Evolutionary conservation across 1,140 invertebrate species (phyloP).

Genomic region (Holcopasites calliopsidis): DNA sequence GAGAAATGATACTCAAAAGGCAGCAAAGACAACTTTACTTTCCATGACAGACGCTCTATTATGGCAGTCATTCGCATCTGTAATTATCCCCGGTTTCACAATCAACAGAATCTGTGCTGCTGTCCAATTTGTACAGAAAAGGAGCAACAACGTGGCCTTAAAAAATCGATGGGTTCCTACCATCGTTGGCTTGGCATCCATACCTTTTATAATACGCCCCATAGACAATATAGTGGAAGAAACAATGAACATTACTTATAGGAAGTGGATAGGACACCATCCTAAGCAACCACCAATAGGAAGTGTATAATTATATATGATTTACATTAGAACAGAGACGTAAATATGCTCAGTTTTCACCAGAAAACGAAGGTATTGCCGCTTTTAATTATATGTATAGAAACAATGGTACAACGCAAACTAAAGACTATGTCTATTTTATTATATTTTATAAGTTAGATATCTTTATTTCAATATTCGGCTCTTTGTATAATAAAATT

Average conservation of each 20-base stretch:
- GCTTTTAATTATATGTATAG: conserved; percentile 1
- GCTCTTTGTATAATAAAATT: background rate
- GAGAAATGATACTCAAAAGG: conserved; percentile 50
- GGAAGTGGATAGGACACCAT: conserved; percentile 76
- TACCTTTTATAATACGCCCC: conserved; percentile 95
- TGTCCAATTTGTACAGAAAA: conserved; percentile 81
- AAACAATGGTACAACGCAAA: conserved; percentile 14
- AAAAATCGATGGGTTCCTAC: conserved; percentile 86
- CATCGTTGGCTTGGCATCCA: conserved; percentile 89
- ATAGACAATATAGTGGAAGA: conserved; percentile 91
- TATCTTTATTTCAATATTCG: conserved; percentile 36
- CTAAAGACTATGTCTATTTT: conserved; percentile 21
- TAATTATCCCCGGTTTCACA: conserved; percentile 93
- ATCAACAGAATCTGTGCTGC: conserved; percentile 92
- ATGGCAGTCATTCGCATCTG: conserved; percentile 96
- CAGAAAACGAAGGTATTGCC: conserved; percentile 15
- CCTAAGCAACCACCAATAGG: conserved; percentile 52
- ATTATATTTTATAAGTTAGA: conserved; percentile 20
- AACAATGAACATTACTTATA: conserved; percentile 87
- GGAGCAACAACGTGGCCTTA: conserved; percentile 73
- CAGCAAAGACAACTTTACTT: conserved; percentile 79
- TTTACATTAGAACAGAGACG: background rate
- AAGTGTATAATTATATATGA: background rate
- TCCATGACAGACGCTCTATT: conserved; percentile 90
- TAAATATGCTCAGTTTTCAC: background rate